Conservation (phyloP, 2,888 invertebrate species). For the Salticus scenicus region DNA sequence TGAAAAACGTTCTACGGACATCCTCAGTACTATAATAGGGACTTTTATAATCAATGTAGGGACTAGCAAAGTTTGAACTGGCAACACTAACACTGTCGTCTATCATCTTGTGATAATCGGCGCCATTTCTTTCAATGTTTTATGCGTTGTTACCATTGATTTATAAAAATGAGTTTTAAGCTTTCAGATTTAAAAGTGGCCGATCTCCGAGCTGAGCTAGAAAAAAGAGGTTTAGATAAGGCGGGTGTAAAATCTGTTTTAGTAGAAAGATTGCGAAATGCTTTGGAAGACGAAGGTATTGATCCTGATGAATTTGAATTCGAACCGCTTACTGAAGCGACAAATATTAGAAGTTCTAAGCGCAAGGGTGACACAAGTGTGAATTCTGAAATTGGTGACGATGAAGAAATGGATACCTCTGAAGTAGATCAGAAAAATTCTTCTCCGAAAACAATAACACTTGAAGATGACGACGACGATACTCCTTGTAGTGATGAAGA, state of each 20-base stretch:
- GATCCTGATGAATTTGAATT: constrained; percentile 85
- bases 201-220: constrained; percentile 47
- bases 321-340: constrained; percentile 76
- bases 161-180: constrained; percentile 22
- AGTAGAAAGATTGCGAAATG: constrained; percentile 79
- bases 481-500: constrained; percentile 43
- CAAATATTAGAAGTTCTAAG: constrained; percentile 5
- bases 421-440: constrained; percentile 26
- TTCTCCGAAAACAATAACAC: constrained; percentile 6
- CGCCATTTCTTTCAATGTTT: too few relatives aligned
- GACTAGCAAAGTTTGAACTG: too few relatives aligned
- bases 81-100: too few relatives aligned
- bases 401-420: constrained; percentile 49
- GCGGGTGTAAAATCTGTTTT: constrained; percentile 54
- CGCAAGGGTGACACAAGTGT: constrained; percentile 3
- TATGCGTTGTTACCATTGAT: background rate
- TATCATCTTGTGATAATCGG: too few relatives aligned
- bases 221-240: constrained; percentile 56
- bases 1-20: too few relatives aligned
- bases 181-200: constrained; percentile 51
- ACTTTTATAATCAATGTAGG: too few relatives aligned
- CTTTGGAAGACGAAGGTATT: constrained; percentile 78
- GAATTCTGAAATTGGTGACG: constrained; percentile 36
- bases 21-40: too few relatives aligned
- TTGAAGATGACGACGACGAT: constrained; percentile 47